phyloP scores from a whole-genome alignment of 2,888 invertebrate genomes.

The Tubulanus polymorphus region DNA sequence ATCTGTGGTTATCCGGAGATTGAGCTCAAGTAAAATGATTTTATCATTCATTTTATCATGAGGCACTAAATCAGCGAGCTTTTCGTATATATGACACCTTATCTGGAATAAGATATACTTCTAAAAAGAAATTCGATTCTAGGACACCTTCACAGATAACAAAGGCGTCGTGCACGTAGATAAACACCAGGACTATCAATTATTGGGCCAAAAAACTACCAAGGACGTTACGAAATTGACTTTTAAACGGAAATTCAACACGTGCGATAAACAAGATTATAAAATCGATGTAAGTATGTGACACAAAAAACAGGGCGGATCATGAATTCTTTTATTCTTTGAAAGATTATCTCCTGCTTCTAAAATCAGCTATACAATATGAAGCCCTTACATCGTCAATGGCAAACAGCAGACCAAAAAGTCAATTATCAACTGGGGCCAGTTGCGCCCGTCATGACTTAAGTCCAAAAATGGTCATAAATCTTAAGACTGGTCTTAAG shows the following conservation, averaged over 20 bases:
- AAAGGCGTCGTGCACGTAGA: slow-evolving; percentile 35
- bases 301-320: not conserved
- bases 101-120: not conserved
- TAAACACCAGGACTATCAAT: slow-evolving; percentile 36
- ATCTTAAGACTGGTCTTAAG: too few relatives aligned
- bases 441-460: too few relatives aligned
- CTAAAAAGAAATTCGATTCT: slow-evolving; percentile 4
- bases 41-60: too few relatives aligned
- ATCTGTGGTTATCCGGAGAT: too few relatives aligned
- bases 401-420: too few relatives aligned
- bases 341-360: too few relatives aligned
- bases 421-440: too few relatives aligned
- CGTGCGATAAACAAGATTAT: slow-evolving; percentile 46
- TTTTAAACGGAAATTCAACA: slow-evolving; percentile 39
- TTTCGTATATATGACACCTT: not conserved
- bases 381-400: too few relatives aligned
- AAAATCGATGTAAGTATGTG: slow-evolving; percentile 37
- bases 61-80: not conserved
- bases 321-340: too few relatives aligned
- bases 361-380: too few relatives aligned
- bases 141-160: slow-evolving; percentile 45
- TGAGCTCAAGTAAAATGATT: too few relatives aligned
- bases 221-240: slow-evolving; percentile 21
- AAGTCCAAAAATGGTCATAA: too few relatives aligned
- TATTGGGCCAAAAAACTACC: slow-evolving; percentile 23